Conservation (phyloP, 2,888 invertebrate genomes). For the Sinodicranocentrus sp. region DNA sequence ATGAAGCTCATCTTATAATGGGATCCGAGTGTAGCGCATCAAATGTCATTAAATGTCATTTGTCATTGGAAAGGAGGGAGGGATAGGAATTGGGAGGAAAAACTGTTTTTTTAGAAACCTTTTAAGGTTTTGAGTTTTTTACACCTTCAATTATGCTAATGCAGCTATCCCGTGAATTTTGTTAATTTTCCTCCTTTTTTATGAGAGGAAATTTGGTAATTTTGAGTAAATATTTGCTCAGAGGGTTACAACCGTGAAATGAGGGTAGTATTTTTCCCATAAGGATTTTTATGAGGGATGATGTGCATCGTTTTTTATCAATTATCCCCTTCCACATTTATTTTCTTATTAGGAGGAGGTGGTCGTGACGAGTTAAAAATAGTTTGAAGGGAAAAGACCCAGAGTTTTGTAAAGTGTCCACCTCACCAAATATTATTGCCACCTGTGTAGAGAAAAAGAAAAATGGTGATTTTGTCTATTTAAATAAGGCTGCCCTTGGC, state of each 20-base stretch:
- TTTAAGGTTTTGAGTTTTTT: constrained; percentile 24
- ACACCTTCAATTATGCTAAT: constrained; percentile 55
- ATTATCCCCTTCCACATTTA: constrained; percentile 8
- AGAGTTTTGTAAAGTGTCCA: not conserved
- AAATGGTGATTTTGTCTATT: not conserved
- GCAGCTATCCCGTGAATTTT: constrained; percentile 13
- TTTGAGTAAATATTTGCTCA: constrained; percentile 12
- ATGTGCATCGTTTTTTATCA: not conserved
- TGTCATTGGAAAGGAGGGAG: constrained; percentile 24
- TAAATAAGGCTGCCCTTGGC: not conserved
- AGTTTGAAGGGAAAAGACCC: not conserved
- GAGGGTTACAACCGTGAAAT: constrained; percentile 14
- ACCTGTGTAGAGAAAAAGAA: no score
- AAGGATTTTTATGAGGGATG: not conserved
- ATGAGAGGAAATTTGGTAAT: not conserved
- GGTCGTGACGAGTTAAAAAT: constrained; percentile 12
- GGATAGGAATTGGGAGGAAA: not conserved
- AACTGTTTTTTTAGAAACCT: not conserved
- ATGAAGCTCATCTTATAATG: no score
- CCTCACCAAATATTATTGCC: not conserved
- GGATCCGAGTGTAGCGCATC: not conserved
- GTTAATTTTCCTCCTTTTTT: not conserved
- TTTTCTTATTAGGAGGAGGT: not conserved
- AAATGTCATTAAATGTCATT: constrained; percentile 65
- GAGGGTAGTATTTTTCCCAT: constrained; percentile 3